A percentile compares a stretch with the other conserved stretches of the same genome.
These are phyloP conservation scores for Drosophila neonasuta DNA, from an alignment of 2,888 invertebrate genomes.

Conservation along the genomic window DNA sequence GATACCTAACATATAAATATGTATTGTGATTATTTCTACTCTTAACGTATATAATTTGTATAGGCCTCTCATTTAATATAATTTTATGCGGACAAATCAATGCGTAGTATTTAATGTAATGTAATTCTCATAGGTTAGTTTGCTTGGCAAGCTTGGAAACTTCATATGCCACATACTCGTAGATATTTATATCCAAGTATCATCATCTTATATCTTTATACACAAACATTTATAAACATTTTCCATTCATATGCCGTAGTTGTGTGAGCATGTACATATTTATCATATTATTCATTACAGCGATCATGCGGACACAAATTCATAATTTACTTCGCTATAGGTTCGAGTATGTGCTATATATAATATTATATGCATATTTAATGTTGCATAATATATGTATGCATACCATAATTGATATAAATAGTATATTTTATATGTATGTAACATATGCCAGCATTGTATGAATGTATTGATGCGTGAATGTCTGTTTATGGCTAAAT, in stretches of 20 bases:
- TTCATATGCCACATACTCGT: not conserved
- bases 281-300: too few relatives aligned
- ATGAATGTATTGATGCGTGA: slow-evolving; percentile 4
- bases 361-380: not conserved
- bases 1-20: not conserved
- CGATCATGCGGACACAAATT: slow-evolving; percentile 7
- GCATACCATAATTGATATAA: not conserved
- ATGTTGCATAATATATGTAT: not conserved
- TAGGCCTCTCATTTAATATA: slow-evolving; percentile 21
- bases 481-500: slow-evolving; percentile 21
- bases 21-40: not conserved
- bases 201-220: slow-evolving; percentile 9
- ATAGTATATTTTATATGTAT: slow-evolving; percentile 6
- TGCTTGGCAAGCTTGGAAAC: slow-evolving; percentile 22
- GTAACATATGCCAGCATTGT: not conserved
- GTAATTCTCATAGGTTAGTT: slow-evolving; percentile 17
- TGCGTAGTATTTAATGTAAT: slow-evolving; percentile 21
- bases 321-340: slow-evolving; percentile 2
- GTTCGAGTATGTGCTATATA: slow-evolving; percentile 4
- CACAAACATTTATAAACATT: slow-evolving; percentile 8
- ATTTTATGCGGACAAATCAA: slow-evolving; percentile 22
- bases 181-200: slow-evolving; percentile 10
- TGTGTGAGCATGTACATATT: too few relatives aligned
- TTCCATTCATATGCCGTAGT: slow-evolving; percentile 1
- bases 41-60: slow-evolving; percentile 26